These are phyloP conservation scores for Anas bernieri DNA, from an alignment of 2,797 vertebrate genomes.

Conservation along the genomic window DNA sequence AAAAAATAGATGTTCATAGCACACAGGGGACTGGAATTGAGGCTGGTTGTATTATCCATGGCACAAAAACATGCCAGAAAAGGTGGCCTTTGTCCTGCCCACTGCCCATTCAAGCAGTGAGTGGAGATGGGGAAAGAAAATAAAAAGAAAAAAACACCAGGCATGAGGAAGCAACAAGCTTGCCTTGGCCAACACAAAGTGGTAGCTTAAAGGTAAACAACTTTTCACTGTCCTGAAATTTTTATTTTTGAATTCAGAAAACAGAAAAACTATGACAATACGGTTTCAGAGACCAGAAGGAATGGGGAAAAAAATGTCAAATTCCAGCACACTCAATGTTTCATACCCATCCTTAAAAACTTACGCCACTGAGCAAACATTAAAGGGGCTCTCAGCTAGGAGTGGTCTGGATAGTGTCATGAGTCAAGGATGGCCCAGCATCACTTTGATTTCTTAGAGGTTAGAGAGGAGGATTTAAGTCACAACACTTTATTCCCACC, in stretches of 20 bases:
- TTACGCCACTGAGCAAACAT: neutral
- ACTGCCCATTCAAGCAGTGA: neutral
- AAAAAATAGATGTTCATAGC: neutral
- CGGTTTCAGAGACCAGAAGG: neutral
- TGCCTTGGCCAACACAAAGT: neutral
- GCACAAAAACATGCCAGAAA: neutral
- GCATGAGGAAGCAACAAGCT: neutral
- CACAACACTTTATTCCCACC: neutral
- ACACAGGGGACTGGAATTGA: neutral
- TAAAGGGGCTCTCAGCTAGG: neutral
- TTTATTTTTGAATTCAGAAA: neutral
- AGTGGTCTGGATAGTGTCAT: neutral
- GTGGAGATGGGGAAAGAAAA: neutral
- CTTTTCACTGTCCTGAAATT: neutral
- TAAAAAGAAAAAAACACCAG: neutral
- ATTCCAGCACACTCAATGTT: neutral
- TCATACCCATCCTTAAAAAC: neutral
- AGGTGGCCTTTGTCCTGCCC: neutral
- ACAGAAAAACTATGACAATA: neutral
- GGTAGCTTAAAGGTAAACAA: neutral
- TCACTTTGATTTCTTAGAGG: slow-evolving; percentile 37
- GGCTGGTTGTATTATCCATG: neutral
- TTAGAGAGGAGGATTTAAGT: slow-evolving; percentile 38
- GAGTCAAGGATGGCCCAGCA: neutral
- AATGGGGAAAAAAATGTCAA: neutral